Evolutionary conservation across 2,113 vertebrate species (phyloP).

Genomic region (Malurus elegans): DNA sequence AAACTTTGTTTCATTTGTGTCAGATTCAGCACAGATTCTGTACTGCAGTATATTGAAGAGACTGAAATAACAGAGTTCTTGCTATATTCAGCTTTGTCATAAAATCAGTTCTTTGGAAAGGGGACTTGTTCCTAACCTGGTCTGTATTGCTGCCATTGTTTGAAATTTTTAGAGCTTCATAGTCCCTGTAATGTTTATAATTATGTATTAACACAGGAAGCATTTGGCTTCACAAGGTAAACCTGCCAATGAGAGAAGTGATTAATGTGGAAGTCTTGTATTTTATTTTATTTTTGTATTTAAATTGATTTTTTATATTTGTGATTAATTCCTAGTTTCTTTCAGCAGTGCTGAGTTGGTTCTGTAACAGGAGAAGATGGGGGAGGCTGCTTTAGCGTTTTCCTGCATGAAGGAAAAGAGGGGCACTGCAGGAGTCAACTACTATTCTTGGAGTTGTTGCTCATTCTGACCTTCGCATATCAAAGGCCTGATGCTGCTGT

Average conservation of each 20-base stretch:
- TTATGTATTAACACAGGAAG: accelerated
- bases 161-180: background rate
- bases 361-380: background rate
- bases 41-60: background rate
- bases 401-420: background rate
- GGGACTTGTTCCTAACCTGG: background rate
- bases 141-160: background rate
- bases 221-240: background rate
- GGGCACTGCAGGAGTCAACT: background rate
- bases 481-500: background rate
- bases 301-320: background rate
- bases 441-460: background rate
- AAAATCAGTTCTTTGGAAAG: background rate
- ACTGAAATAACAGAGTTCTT: background rate
- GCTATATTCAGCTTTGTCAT: background rate
- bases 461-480: background rate
- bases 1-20: background rate
- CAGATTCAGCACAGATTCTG: background rate
- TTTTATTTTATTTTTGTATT: background rate
- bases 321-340: background rate
- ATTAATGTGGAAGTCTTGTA: background rate
- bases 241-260: background rate
- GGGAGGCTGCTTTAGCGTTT: background rate
- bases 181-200: background rate
- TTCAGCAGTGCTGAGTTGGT: accelerated